Percentiles rank a stretch among this genome's conserved stretches.
These are phyloP conservation scores for Felis chaus DNA, from an alignment of 2,113 vertebrate genomes.

Conservation along the genomic window DNA sequence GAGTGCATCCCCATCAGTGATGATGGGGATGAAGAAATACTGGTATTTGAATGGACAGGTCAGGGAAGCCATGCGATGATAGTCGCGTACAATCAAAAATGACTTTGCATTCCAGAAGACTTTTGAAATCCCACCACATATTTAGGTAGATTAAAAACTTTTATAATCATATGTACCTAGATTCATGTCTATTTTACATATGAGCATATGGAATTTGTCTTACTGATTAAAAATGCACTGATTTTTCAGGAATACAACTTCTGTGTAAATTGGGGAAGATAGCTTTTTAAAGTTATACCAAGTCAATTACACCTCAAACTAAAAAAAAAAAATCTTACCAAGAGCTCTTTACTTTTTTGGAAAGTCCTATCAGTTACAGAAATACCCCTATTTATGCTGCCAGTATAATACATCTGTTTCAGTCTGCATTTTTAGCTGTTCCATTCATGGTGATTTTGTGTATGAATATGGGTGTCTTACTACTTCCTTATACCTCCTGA, in stretches of 20 bases:
- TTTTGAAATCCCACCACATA: neutral
- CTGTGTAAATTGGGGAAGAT: neutral
- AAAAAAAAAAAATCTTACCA: neutral
- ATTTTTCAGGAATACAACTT: neutral
- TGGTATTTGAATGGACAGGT: neutral
- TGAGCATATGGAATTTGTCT: neutral
- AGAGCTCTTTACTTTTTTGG: neutral
- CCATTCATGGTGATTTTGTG: neutral
- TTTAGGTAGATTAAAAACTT: neutral
- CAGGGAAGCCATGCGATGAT: neutral
- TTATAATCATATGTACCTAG: neutral
- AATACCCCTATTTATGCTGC: neutral
- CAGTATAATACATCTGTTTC: neutral
- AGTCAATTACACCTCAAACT: neutral
- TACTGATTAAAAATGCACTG: neutral
- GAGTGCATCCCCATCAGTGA: neutral
- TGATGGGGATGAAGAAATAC: too few relatives aligned
- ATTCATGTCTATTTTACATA: neutral
- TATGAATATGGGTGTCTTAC: neutral
- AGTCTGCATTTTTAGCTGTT: neutral
- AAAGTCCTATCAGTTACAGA: conserved; percentile 7
- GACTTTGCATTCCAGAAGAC: neutral
- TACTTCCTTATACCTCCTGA: neutral
- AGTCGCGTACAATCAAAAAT: neutral
- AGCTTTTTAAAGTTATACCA: neutral